Conservation (phyloP, 2,113 vertebrate genomes). For the Rhea americana region DNA sequence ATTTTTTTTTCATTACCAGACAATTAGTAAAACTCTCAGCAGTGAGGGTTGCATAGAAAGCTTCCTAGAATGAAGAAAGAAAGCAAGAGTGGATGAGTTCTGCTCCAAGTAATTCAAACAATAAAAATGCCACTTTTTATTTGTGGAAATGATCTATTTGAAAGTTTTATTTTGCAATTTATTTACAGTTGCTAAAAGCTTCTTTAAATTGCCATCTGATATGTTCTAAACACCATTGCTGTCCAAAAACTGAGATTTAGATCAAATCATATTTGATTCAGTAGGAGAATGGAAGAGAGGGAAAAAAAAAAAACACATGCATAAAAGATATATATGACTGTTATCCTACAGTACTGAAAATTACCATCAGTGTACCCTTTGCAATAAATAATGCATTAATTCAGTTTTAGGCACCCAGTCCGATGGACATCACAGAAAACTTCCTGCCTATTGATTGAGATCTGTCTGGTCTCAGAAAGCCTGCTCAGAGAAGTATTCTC, state of each 20-base stretch:
- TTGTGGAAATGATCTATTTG: neutral
- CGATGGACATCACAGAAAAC: neutral
- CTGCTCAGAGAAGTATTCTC: neutral
- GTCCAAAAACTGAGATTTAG: neutral
- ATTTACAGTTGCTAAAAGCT: neutral
- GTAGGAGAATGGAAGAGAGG: fast-evolving
- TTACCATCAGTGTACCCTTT: neutral
- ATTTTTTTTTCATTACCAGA: neutral
- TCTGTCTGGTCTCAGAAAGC: neutral
- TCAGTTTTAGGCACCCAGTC: neutral
- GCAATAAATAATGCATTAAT: neutral
- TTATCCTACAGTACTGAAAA: neutral
- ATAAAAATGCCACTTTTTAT: neutral
- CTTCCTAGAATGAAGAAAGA: neutral
- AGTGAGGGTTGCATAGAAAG: neutral
- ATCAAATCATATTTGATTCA: neutral
- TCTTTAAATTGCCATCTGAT: neutral
- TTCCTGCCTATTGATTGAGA: neutral
- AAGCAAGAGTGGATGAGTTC: fast-evolving
- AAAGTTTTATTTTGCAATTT: neutral
- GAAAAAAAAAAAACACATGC: neutral
- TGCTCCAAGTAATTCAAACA: neutral
- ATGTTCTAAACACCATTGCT: neutral
- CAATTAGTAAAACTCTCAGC: neutral
- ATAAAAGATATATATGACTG: neutral